Conservation (phyloP, 2,888 invertebrate species). For the Lithosia quadra region DNA sequence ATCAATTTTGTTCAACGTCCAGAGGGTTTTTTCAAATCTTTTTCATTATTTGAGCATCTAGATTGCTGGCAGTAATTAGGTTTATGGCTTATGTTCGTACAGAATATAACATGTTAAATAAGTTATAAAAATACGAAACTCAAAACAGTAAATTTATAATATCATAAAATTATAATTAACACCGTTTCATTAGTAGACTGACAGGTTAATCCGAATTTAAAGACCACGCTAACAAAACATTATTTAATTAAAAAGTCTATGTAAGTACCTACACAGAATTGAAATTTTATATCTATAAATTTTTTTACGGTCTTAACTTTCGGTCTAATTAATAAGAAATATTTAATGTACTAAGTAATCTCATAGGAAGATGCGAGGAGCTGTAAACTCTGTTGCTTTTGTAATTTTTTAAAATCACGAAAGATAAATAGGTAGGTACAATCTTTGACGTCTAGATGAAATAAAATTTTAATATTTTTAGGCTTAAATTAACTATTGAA, state of each 20-base stretch:
- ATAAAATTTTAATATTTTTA: too few species aligned
- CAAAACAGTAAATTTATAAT: neutral
- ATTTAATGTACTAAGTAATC: slow-evolving; percentile 31
- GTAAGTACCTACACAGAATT: slow-evolving; percentile 41
- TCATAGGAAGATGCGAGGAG: slow-evolving; percentile 20
- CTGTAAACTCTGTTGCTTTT: neutral
- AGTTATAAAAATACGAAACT: too few species aligned
- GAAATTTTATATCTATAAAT: slow-evolving; percentile 31
- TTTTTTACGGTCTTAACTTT: slow-evolving; percentile 32
- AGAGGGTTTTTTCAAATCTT: neutral
- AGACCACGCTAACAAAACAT: slow-evolving; percentile 35
- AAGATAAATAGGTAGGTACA: too few species aligned
- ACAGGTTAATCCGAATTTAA: slow-evolving; percentile 41
- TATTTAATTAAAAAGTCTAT: slow-evolving; percentile 49
- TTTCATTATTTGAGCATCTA: too few species aligned
- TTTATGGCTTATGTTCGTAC: too few species aligned
- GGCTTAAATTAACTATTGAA: too few species aligned
- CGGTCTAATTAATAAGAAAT: slow-evolving; percentile 26
- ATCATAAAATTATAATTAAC: slow-evolving; percentile 42
- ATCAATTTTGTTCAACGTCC: slow-evolving; percentile 48
- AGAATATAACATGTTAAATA: too few species aligned
- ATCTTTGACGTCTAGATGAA: too few species aligned
- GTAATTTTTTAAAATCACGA: too few species aligned
- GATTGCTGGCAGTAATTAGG: too few species aligned
- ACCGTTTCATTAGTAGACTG: slow-evolving; percentile 40